A percentile compares a stretch with the other conserved stretches of the same genome.
These are phyloP conservation scores for Agrochola macilenta DNA, from an alignment of 2,888 invertebrate genomes.

Conservation along the genomic window DNA sequence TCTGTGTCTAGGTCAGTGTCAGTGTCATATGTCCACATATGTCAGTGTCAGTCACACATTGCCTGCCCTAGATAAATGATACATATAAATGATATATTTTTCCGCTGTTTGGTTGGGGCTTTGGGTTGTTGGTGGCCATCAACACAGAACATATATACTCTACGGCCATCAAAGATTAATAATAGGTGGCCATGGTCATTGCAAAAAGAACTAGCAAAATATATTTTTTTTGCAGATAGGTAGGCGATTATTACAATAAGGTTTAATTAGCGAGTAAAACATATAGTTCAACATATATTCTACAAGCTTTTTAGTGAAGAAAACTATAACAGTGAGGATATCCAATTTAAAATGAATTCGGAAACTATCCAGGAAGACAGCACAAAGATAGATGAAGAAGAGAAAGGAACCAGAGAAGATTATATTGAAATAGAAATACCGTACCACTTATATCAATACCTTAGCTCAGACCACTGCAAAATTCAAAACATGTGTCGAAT, in stretches of 20 bases:
- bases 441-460: slow-evolving; percentile 69
- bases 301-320: not conserved
- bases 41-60: no score
- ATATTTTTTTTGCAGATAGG: not conserved
- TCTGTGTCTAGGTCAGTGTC: no score
- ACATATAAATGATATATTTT: no score
- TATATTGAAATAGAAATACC: slow-evolving; percentile 75
- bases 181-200: not conserved
- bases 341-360: slow-evolving; percentile 34
- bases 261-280: slow-evolving; percentile 1
- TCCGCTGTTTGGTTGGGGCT: no score
- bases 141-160: no score
- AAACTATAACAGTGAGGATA: not conserved
- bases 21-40: no score
- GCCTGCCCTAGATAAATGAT: no score
- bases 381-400: slow-evolving; percentile 6
- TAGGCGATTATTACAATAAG: not conserved
- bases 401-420: slow-evolving; percentile 42
- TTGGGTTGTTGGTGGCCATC: not conserved
- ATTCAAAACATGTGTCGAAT: slow-evolving; percentile 85
- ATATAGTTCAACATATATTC: not conserved
- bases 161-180: no score
- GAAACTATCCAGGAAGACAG: slow-evolving; percentile 6
- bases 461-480: slow-evolving; percentile 69
- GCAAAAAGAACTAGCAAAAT: not conserved